Conservation (phyloP, 2,888 invertebrate species). For the Troilus luridus region DNA sequence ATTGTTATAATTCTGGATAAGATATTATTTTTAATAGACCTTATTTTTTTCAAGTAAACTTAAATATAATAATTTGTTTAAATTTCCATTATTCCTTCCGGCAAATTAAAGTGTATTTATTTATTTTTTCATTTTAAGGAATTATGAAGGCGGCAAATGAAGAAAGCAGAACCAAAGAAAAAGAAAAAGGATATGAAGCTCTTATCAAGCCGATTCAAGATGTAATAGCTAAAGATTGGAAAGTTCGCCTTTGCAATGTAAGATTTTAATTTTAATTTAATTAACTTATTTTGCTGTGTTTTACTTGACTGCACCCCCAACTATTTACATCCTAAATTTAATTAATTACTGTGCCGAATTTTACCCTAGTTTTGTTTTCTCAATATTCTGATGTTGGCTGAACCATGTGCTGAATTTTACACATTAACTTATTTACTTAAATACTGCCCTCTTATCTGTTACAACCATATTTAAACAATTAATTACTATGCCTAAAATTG, state of each 20-base stretch:
- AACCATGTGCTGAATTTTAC: not conserved
- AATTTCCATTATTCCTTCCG: not conserved
- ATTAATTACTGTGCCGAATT: too few species aligned
- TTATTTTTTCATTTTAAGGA: not conserved
- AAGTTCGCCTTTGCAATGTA: constrained; percentile 61
- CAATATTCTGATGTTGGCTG: not conserved
- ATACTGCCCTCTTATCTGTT: not conserved
- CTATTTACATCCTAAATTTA: too few species aligned
- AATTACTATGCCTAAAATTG: not conserved
- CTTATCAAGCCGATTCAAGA: constrained; percentile 63
- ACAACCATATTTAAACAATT: not conserved
- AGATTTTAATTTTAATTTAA: not conserved
- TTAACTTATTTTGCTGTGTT: too few species aligned
- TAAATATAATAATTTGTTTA: too few species aligned
- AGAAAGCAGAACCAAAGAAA: not conserved
- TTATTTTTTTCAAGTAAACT: too few species aligned
- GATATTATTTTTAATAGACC: not conserved
- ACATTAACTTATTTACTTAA: not conserved
- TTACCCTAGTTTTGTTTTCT: not conserved
- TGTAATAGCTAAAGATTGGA: constrained; percentile 59
- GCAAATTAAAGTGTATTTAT: too few species aligned
- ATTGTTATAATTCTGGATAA: not conserved
- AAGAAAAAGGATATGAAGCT: constrained; percentile 60
- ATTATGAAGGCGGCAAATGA: not conserved
- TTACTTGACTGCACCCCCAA: not conserved